phyloP scores from a whole-genome alignment of 2,888 invertebrate species.

The Dorcus parallelipipedus region DNA sequence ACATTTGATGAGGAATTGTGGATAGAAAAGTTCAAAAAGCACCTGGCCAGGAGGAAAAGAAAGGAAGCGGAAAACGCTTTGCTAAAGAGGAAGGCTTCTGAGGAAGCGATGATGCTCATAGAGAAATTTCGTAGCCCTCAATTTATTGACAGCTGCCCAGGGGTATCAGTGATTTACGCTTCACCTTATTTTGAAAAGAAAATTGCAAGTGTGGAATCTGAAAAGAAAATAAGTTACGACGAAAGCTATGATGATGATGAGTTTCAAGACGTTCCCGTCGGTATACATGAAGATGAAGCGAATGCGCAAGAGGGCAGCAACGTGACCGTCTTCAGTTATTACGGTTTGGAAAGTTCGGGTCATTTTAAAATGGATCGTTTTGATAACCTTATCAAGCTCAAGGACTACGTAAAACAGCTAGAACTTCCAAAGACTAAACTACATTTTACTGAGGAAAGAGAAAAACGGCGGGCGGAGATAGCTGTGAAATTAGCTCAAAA shows the following conservation, averaged over 20 bases:
- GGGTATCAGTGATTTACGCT: conserved; percentile 17
- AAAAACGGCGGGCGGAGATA: not conserved
- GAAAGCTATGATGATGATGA: not conserved
- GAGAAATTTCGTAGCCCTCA: conserved; percentile 19
- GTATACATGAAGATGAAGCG: too few relatives aligned
- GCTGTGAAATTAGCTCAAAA: not conserved
- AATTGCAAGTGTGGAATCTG: not conserved
- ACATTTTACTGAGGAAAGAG: conserved; percentile 1
- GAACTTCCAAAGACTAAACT: not conserved
- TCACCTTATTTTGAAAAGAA: not conserved
- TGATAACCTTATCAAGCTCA: not conserved
- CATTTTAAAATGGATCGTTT: not conserved
- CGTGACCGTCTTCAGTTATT: too few relatives aligned
- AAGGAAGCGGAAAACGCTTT: conserved; percentile 15
- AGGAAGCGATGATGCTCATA: conserved; percentile 9
- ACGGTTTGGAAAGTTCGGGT: too few relatives aligned
- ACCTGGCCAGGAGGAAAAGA: conserved; percentile 9
- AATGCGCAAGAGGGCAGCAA: too few relatives aligned
- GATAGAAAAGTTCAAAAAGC: conserved; percentile 17
- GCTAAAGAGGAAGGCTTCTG: conserved; percentile 5
- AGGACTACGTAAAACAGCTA: not conserved
- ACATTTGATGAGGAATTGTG: conserved; percentile 20
- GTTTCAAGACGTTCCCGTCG: too few relatives aligned
- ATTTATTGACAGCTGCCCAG: conserved; percentile 18
- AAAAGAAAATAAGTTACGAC: not conserved